Evolutionary conservation across 2,797 vertebrate species (phyloP).

Genomic region (Somateria mollissima): DNA sequence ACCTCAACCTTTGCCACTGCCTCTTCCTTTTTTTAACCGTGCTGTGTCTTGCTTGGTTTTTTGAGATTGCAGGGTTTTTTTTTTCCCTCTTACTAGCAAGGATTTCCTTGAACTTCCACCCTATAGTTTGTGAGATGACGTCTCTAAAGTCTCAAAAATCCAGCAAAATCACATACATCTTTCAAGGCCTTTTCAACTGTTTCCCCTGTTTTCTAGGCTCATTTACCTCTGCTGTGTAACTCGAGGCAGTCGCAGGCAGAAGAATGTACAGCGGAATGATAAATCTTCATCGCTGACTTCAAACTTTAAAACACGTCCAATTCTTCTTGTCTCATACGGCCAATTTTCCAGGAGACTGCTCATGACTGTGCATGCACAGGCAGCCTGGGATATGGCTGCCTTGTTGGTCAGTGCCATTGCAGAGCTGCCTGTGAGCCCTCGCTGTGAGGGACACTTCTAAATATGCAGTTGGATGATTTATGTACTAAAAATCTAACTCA

Average conservation of each 20-base stretch:
- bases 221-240: background rate
- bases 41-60: background rate
- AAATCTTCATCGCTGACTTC: background rate
- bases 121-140: conserved; percentile 21
- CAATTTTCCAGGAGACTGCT: conserved; percentile 3
- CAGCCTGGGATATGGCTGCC: background rate
- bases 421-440: background rate
- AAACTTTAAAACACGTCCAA: conserved; percentile 1
- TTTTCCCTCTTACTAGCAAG: background rate
- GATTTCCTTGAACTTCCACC: conserved; percentile 42
- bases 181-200: background rate
- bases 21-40: background rate
- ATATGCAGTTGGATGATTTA: background rate
- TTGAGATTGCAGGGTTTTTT: background rate
- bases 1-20: conserved; percentile 63
- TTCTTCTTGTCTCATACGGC: background rate
- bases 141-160: conserved; percentile 11
- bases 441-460: background rate
- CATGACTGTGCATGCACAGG: background rate
- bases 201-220: background rate
- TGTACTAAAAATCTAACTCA: background rate
- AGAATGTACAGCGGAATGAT: background rate
- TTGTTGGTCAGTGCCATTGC: background rate
- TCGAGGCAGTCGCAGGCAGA: background rate
- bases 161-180: conserved; percentile 1